phyloP scores from a whole-genome alignment of 2,113 vertebrate species.

The Perccottus glenii region DNA sequence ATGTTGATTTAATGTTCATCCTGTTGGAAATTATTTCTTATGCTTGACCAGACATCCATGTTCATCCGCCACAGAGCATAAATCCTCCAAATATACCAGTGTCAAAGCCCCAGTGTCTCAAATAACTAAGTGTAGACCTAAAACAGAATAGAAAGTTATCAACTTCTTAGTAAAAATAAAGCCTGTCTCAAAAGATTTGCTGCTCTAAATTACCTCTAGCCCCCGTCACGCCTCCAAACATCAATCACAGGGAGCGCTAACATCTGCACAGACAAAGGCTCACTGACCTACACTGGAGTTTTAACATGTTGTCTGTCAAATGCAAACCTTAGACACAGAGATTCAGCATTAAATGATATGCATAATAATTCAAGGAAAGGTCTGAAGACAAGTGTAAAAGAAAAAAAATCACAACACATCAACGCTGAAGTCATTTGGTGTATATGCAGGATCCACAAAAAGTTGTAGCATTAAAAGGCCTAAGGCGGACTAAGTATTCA shows the following conservation, averaged over 20 bases:
- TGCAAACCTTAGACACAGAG: too few relatives aligned
- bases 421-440: too few relatives aligned
- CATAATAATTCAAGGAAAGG: too few relatives aligned
- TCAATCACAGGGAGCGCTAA: constrained; percentile 46
- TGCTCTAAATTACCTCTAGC: constrained; percentile 39
- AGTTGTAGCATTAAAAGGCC: too few relatives aligned
- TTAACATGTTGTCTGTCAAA: not conserved
- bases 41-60: constrained; percentile 18
- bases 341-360: too few relatives aligned
- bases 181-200: constrained; percentile 46
- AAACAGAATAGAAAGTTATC: constrained; percentile 44
- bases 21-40: constrained; percentile 14
- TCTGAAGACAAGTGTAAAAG: too few relatives aligned
- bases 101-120: constrained; percentile 24
- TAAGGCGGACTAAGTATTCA: too few relatives aligned
- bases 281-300: not conserved
- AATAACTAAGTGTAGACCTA: constrained; percentile 37
- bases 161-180: constrained; percentile 43
- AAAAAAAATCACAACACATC: too few relatives aligned
- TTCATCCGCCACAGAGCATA: constrained; percentile 18
- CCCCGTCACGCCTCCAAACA: constrained; percentile 37
- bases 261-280: constrained; percentile 8
- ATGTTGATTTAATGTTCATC: too few relatives aligned
- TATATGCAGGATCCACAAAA: too few relatives aligned
- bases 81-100: constrained; percentile 25